Percentiles rank a stretch among this genome's conserved stretches.
Evolutionary conservation across 2,113 vertebrate genomes (phyloP).

Genomic region (Sus scrofa): DNA sequence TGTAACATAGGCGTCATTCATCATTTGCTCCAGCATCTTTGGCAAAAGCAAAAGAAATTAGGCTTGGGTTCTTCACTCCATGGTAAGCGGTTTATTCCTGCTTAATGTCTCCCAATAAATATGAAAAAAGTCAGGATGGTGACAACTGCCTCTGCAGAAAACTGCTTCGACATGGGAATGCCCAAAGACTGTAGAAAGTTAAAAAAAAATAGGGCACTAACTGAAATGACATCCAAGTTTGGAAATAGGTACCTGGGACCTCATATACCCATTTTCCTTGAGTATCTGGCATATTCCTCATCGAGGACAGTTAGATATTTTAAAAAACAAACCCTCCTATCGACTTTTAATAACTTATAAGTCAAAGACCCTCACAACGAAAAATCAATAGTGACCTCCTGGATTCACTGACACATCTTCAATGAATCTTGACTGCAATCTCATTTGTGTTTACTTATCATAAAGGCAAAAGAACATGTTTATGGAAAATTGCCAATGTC

Average conservation of each 20-base stretch:
- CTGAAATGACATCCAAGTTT: background rate
- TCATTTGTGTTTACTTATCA: background rate
- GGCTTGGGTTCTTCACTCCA: background rate
- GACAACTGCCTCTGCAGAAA: background rate
- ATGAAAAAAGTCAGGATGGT: background rate
- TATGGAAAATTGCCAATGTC: constrained; percentile 8
- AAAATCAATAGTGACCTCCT: background rate
- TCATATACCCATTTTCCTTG: background rate
- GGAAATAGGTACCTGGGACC: background rate
- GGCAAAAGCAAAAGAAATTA: background rate
- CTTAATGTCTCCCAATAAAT: background rate
- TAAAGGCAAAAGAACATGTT: background rate
- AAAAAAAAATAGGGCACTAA: background rate
- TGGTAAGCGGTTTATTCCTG: background rate
- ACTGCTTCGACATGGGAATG: background rate
- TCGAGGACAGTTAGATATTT: background rate
- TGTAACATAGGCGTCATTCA: background rate
- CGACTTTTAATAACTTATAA: background rate
- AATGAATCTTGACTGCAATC: constrained; percentile 37
- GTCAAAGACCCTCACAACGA: background rate
- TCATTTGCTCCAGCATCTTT: constrained; percentile 23
- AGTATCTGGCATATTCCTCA: background rate
- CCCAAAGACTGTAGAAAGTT: background rate
- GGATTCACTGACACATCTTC: background rate
- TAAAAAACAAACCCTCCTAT: background rate